A percentile compares a stretch with the other conserved stretches of the same genome.
Conservation (phyloP, 2,113 vertebrate genomes). For the Corythoichthys haematopterus region DNA sequence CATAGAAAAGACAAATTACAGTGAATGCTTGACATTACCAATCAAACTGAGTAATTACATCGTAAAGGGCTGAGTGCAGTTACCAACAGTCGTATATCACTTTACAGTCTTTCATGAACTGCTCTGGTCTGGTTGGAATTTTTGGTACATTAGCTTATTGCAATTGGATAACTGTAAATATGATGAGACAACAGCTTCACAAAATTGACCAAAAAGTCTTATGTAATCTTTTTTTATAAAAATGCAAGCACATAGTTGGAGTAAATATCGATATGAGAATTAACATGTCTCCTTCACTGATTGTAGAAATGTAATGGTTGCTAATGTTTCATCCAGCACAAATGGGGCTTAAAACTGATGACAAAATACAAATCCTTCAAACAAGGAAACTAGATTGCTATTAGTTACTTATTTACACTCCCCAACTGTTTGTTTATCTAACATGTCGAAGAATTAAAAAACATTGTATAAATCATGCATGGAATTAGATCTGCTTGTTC, state of each 20-base stretch:
- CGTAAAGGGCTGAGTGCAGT: constrained; percentile 47
- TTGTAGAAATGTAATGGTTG: neutral
- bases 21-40: constrained; percentile 21
- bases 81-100: constrained; percentile 51
- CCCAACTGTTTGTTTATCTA: neutral
- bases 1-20: constrained; percentile 45
- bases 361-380: neutral
- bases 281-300: neutral
- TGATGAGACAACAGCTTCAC: neutral
- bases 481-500: neutral
- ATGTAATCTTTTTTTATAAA: neutral
- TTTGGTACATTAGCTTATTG: neutral
- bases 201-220: neutral
- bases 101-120: constrained; percentile 12
- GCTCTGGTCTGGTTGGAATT: neutral
- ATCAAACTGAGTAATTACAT: constrained; percentile 24
- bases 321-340: neutral
- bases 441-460: neutral
- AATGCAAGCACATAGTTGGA: neutral
- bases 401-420: neutral
- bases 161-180: neutral
- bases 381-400: neutral
- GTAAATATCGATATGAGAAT: neutral
- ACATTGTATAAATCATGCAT: neutral
- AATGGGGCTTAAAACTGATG: neutral